Evolutionary conservation across 2,888 invertebrate genomes (phyloP).

Genomic region (Lamproptera curius): DNA sequence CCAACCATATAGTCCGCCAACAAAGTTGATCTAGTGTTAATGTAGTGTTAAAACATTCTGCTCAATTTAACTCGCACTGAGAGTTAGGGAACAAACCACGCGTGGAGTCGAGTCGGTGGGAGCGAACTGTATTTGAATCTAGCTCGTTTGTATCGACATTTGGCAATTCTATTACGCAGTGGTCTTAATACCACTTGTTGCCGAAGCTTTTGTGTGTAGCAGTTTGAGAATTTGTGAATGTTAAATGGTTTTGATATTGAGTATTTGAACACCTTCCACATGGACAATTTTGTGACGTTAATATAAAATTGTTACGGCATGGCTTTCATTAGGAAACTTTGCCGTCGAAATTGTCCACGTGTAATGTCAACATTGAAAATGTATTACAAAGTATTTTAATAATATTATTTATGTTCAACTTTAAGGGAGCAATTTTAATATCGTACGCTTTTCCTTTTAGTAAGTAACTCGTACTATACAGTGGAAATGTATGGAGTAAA

Average conservation of each 20-base stretch:
- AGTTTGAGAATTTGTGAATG: conserved; percentile 12
- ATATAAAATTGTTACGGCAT: neutral
- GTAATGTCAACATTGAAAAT: conserved; percentile 7
- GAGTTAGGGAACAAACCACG: conserved; percentile 54
- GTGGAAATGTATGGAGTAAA: conserved; percentile 9
- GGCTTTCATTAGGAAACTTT: neutral
- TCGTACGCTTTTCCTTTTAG: conserved; percentile 17
- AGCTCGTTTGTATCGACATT: conserved; percentile 4
- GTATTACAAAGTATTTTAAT: conserved; percentile 11
- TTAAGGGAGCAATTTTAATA: conserved; percentile 2
- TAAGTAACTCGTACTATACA: conserved; percentile 9
- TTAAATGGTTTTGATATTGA: conserved; percentile 4
- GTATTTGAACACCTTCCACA: conserved; percentile 7
- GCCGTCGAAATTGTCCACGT: conserved; percentile 12
- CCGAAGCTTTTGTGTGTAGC: conserved; percentile 4
- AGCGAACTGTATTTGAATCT: conserved; percentile 44
- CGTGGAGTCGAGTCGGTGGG: conserved; percentile 41
- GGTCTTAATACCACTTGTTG: neutral
- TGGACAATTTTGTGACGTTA: conserved; percentile 14
- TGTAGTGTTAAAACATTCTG: conserved; percentile 67
- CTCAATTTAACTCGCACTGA: conserved; percentile 67
- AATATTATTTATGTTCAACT: conserved; percentile 13
- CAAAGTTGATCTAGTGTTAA: conserved; percentile 70
- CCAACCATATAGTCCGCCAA: conserved; percentile 59
- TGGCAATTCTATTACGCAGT: neutral